These are phyloP conservation scores for Morbakka virulenta DNA, from an alignment of 30 jellyfish, hydroid and myxozoan species.

Conservation along the genomic window DNA sequence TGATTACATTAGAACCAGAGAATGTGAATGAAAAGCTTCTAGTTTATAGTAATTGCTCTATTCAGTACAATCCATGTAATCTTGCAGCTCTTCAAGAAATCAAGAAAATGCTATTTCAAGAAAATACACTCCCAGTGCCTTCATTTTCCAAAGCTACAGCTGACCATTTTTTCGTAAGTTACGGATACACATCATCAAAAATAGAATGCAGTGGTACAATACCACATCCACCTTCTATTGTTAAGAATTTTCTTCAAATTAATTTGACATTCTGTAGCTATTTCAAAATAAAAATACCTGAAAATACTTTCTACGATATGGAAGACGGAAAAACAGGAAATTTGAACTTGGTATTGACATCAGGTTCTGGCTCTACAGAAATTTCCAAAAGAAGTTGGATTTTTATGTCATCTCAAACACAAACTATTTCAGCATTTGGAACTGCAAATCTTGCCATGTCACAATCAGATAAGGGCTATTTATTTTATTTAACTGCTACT, in stretches of 20 bases:
- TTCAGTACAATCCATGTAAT: conserved; percentile 57
- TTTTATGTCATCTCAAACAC: conserved; percentile 3
- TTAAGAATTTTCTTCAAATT: not conserved
- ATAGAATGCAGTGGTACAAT: not conserved
- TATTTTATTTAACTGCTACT: conserved; percentile 57
- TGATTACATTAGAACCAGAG: not conserved
- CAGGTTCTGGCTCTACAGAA: not conserved
- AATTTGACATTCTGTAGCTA: conserved; percentile 46
- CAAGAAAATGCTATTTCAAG: conserved; percentile 11
- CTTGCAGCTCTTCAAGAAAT: not conserved
- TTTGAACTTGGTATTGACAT: conserved; percentile 11
- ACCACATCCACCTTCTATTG: conserved; percentile 51
- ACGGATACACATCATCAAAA: not conserved
- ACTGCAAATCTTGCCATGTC: conserved; percentile 34
- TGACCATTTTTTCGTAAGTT: conserved; percentile 8
- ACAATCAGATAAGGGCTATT: conserved; percentile 26
- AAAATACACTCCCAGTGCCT: not conserved
- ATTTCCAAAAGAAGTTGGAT: not conserved
- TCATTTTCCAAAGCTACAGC: conserved; percentile 14
- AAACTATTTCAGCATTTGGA: conserved; percentile 42
- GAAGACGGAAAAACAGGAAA: conserved; percentile 61
- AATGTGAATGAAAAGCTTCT: conserved; percentile 3
- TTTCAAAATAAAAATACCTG: conserved; percentile 29
- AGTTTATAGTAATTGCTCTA: conserved; percentile 45
- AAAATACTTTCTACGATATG: conserved; percentile 27